phyloP scores from a whole-genome alignment of 1,140 invertebrate genomes.

The Nasonia giraulti region DNA sequence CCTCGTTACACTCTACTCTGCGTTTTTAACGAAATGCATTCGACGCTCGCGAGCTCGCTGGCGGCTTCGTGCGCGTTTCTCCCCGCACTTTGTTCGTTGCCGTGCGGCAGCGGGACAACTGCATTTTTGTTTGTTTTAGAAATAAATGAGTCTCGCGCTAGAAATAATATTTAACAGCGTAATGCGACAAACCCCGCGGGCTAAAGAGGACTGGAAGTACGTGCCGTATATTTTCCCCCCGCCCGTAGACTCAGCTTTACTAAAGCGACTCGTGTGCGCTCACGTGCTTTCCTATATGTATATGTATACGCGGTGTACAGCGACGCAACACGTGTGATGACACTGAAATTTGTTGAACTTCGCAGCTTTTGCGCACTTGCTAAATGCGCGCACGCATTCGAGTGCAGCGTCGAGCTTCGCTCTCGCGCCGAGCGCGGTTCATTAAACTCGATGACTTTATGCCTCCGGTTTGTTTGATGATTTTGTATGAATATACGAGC shows the following conservation, averaged over 20 bases:
- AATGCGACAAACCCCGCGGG: slow-evolving; percentile 59
- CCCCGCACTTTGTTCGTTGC: slow-evolving; percentile 58
- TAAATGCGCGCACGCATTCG: neutral
- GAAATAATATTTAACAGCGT: slow-evolving; percentile 66
- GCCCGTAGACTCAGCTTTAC: slow-evolving; percentile 53
- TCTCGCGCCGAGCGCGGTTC: neutral
- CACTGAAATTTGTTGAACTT: slow-evolving; percentile 53
- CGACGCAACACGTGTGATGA: slow-evolving; percentile 51
- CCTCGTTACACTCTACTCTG: slow-evolving; percentile 45
- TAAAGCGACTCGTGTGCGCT: slow-evolving; percentile 5
- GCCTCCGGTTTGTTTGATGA: neutral
- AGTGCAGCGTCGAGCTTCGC: neutral
- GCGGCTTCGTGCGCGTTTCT: slow-evolving; percentile 40
- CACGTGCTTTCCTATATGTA: slow-evolving; percentile 14
- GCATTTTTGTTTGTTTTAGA: slow-evolving; percentile 64
- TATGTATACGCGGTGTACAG: neutral
- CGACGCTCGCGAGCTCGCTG: neutral
- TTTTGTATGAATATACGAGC: neutral
- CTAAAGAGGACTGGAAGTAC: slow-evolving; percentile 48
- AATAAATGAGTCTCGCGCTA: slow-evolving; percentile 62
- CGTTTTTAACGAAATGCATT: slow-evolving; percentile 59
- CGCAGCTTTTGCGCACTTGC: slow-evolving; percentile 17
- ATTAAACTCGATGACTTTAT: neutral
- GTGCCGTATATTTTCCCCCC: slow-evolving; percentile 61
- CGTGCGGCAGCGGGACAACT: slow-evolving; percentile 55